Percentiles rank a stretch among this genome's conserved stretches.
These are phyloP conservation scores for Leistus spinibarbis DNA, from an alignment of 2,888 invertebrate genomes.

Conservation along the genomic window DNA sequence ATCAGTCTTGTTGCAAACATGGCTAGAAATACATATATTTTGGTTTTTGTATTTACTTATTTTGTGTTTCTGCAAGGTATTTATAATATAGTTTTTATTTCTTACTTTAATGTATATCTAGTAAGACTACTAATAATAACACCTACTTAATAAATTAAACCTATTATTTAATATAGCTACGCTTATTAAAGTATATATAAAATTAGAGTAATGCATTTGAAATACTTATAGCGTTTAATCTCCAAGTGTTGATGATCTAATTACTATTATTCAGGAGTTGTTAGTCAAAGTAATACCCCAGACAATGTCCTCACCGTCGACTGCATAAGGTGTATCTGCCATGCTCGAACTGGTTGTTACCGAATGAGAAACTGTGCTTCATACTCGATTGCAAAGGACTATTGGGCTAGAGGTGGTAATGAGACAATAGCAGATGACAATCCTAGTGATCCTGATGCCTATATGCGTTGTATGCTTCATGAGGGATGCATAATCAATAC, in stretches of 20 bases:
- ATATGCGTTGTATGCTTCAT: slow-evolving; percentile 14
- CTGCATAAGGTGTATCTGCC: slow-evolving; percentile 29
- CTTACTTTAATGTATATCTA: background rate
- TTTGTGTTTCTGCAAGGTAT: background rate
- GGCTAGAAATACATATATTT: background rate
- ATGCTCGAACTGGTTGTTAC: slow-evolving; percentile 21
- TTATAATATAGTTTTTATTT: background rate
- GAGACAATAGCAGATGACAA: slow-evolving; percentile 6
- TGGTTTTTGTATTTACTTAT: background rate
- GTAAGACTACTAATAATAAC: background rate
- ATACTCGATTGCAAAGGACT: slow-evolving; percentile 18
- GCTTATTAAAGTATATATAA: no score
- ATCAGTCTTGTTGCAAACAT: background rate
- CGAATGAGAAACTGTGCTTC: slow-evolving; percentile 18
- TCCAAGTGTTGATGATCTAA: no score
- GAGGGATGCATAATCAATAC: slow-evolving; percentile 22
- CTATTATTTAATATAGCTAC: no score
- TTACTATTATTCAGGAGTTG: background rate
- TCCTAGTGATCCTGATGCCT: background rate
- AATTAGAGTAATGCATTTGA: no score
- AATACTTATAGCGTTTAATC: background rate
- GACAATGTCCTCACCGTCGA: background rate
- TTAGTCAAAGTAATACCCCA: background rate
- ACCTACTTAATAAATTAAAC: background rate
- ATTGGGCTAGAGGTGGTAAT: slow-evolving; percentile 13